Base-by-base conservation (phyloP, 2,797 vertebrate genomes). In the Muscicapa striata region DNA sequence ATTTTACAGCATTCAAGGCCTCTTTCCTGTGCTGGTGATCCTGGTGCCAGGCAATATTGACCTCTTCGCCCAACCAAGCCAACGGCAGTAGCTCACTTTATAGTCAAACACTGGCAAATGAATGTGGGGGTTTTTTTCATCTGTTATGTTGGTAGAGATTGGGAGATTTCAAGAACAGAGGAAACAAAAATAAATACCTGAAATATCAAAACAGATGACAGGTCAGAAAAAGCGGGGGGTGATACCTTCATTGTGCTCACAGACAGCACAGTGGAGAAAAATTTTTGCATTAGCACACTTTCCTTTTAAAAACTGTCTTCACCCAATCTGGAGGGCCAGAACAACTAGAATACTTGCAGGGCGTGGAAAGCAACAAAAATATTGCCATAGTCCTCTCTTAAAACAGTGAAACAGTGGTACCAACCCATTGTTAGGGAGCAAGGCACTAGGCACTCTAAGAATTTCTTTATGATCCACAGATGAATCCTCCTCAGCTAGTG, bases 41-140 rank as follows among this genome's bases (percentile, higher is more conserved):
- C 48, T 69, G 16, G 27, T 68, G 49, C 15, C 73, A 49, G 54
- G 41, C 45, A 58, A 46, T 55, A 72, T 4, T 69, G 36, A 43
- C 38, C 17, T 59, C 62, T 40, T 61, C 1, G 1, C 29, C 32
- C 6, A 10, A 19, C 16, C 23, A 66, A 70, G 43, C 16, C 62
- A 87, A 64, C 5, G 36, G 38, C 46, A 63, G 49, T 30, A 77
- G 41, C 13, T 74, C 66, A 70, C 13, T 80, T 72, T 36, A 11
- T 8, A 81, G 43, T 11, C 62, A 75, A 76, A 82, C 48, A 45
- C 15, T 18, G 16, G 36, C 15, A 91, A 70, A 62, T 45, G 10
- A 87, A 54, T 3, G 4, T n/a, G 13, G 13, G 1, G 1, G 0
- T 30, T 45, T n/a, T 72, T 62, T 7, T 21, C 10, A 2, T 52